A percentile compares a stretch with the other conserved stretches of the same genome.
Evolutionary conservation across 35 echinoderm and acorn worm species (phyloP).

Genomic region (Apostichopus japonicus): DNA sequence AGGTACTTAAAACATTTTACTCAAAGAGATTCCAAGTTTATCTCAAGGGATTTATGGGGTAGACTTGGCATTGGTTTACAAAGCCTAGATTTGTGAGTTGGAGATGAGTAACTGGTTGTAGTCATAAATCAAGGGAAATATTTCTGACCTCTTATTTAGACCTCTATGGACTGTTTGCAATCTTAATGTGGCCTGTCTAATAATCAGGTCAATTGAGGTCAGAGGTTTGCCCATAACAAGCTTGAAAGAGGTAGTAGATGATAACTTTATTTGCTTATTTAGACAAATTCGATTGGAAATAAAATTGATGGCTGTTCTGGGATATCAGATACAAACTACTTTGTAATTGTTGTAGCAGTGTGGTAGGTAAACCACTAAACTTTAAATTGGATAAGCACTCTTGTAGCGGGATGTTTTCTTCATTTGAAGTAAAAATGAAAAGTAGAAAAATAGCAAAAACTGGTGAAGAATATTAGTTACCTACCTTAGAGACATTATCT

Average conservation of each 20-base stretch:
- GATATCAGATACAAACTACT: background rate
- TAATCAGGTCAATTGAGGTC: conserved; percentile 50
- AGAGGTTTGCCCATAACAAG: conserved; percentile 4
- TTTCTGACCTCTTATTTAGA: background rate
- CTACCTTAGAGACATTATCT: too few relatives aligned
- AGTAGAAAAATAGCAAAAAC: too few relatives aligned
- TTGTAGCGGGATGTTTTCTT: too few relatives aligned
- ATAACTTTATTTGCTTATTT: conserved; percentile 40
- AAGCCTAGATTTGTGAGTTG: conserved; percentile 23
- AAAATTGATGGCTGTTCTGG: conserved; percentile 45
- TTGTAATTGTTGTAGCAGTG: background rate
- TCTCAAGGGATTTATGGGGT: conserved; percentile 46
- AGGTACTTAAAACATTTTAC: background rate
- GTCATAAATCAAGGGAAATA: conserved; percentile 14
- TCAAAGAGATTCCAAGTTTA: conserved; percentile 35
- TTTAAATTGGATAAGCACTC: too few relatives aligned
- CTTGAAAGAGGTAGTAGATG: conserved; percentile 14
- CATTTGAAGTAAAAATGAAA: too few relatives aligned
- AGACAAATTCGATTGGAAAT: conserved; percentile 45
- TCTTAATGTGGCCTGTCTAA: conserved; percentile 5
- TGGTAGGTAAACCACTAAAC: background rate
- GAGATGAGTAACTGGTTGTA: conserved; percentile 27
- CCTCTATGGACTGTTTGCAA: conserved; percentile 18
- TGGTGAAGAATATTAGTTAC: too few relatives aligned
- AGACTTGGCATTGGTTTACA: conserved; percentile 19